These are phyloP conservation scores for Yponomeuta cagnagella DNA, from an alignment of 2,888 invertebrate species.

Conservation along the genomic window DNA sequence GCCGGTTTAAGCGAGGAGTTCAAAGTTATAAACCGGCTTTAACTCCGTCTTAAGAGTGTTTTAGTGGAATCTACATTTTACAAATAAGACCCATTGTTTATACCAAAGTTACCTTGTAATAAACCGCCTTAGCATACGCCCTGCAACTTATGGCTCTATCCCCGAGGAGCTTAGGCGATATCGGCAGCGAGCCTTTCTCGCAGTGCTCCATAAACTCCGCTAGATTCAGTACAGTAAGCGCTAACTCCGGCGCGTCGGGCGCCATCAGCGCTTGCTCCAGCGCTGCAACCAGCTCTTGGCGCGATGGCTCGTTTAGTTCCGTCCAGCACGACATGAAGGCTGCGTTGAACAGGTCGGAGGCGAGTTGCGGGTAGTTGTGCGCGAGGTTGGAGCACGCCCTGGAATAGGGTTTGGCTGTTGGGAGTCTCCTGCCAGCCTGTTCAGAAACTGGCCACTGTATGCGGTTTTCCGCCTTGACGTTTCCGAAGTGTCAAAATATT, in stretches of 20 bases:
- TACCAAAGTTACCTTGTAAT: conserved; percentile 66
- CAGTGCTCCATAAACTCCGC: conserved; percentile 99
- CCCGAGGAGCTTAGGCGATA: conserved; percentile 90
- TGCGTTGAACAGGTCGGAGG: conserved; percentile 96
- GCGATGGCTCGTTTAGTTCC: conserved; percentile 88
- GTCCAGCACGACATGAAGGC: conserved; percentile 99
- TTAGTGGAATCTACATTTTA: too few species aligned
- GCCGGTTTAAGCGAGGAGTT: too few species aligned
- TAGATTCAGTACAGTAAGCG: conserved; percentile 94
- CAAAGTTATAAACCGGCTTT: too few species aligned
- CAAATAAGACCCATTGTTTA: neutral
- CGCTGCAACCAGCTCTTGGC: conserved; percentile 88
- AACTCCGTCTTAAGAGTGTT: too few species aligned
- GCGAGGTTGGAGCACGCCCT: conserved; percentile 94
- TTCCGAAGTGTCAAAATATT: too few species aligned
- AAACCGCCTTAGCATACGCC: conserved; percentile 80
- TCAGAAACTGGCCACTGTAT: too few species aligned
- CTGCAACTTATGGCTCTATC: conserved; percentile 95
- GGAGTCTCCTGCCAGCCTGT: too few species aligned
- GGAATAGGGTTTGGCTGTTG: conserved; percentile 22
- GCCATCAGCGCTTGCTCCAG: conserved; percentile 92
- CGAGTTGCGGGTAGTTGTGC: conserved; percentile 94
- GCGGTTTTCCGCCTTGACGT: too few species aligned
- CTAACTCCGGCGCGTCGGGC: conserved; percentile 95
- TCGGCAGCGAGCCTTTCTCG: conserved; percentile 94